Evolutionary conservation across 2,888 invertebrate species (phyloP).

Genomic region (Antheraea yamamai): DNA sequence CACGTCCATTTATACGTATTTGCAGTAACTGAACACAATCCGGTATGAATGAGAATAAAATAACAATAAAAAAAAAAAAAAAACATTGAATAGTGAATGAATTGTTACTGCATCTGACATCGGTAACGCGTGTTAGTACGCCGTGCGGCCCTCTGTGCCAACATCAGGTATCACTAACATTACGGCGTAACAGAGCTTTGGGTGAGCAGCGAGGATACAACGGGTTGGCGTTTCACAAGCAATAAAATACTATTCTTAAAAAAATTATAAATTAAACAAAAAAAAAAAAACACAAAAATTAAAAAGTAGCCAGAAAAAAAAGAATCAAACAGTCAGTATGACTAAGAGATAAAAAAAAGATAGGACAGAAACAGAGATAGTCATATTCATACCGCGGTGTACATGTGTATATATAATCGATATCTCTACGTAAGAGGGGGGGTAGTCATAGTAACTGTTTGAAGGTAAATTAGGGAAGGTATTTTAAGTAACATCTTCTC

Average conservation of each 20-base stretch:
- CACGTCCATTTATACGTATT: constrained; percentile 54
- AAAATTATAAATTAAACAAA: constrained; percentile 39
- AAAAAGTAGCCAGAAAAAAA: constrained; percentile 55
- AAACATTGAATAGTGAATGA: constrained; percentile 54
- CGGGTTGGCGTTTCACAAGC: constrained; percentile 80
- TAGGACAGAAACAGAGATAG: constrained; percentile 73
- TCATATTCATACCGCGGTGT: constrained; percentile 78
- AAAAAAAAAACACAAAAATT: constrained; percentile 51
- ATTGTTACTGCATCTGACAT: constrained; percentile 67
- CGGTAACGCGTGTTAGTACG: constrained; percentile 65
- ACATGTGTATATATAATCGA: constrained; percentile 55
- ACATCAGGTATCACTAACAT: constrained; percentile 40
- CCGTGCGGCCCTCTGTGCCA: constrained; percentile 47
- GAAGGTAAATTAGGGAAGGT: constrained; percentile 65
- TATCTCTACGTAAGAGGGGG: background rate
- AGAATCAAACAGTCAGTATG: constrained; percentile 83
- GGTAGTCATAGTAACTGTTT: constrained; percentile 79
- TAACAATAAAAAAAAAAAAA: constrained; percentile 42
- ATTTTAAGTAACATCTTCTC: constrained; percentile 76
- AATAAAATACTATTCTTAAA: constrained; percentile 70
- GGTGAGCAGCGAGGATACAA: constrained; percentile 72
- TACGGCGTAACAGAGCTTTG: constrained; percentile 56
- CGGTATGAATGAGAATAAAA: constrained; percentile 46
- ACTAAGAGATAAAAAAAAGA: constrained; percentile 75
- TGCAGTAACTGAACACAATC: constrained; percentile 74